Evolutionary conservation across 2,888 invertebrate genomes (phyloP).

Genomic region (Thymelicus lineola): DNA sequence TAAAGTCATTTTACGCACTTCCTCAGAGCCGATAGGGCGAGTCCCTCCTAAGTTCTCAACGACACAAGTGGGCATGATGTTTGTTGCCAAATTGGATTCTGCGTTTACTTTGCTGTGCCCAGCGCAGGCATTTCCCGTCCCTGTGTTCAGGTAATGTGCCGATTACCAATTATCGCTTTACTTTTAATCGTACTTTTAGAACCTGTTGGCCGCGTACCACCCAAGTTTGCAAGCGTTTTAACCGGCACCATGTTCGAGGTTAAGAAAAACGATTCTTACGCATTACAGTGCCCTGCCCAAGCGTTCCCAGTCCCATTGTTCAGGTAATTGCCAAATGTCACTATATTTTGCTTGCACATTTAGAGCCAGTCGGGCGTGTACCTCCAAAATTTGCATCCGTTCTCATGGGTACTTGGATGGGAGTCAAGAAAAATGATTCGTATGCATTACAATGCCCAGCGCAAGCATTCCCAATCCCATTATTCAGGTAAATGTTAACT

Average conservation of each 20-base stretch:
- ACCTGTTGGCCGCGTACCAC: conserved; percentile 85
- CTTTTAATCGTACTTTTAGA: conserved; percentile 52
- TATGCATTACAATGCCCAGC: conserved; percentile 87
- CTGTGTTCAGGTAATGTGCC: conserved; percentile 75
- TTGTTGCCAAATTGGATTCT: conserved; percentile 78
- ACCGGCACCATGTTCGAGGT: conserved; percentile 86
- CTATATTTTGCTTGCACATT: no score
- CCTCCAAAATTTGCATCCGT: conserved; percentile 85
- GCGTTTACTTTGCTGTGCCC: conserved; percentile 88
- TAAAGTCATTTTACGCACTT: conserved; percentile 65
- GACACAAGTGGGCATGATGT: conserved; percentile 83
- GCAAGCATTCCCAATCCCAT: conserved; percentile 86
- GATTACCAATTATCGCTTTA: conserved; percentile 46
- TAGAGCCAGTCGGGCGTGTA: conserved; percentile 56
- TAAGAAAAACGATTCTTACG: conserved; percentile 74
- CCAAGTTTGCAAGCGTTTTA: conserved; percentile 87
- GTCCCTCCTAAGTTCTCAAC: conserved; percentile 76
- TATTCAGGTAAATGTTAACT: conserved; percentile 78
- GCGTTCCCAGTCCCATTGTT: conserved; percentile 87
- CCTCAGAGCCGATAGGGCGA: conserved; percentile 76
- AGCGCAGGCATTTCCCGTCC: conserved; percentile 87
- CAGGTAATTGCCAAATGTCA: conserved; percentile 70
- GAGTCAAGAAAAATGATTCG: conserved; percentile 76
- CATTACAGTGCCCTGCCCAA: conserved; percentile 88
- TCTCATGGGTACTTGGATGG: conserved; percentile 82